These are phyloP conservation scores for Agriotes lineatus DNA, from an alignment of 2,888 invertebrate genomes.

Conservation along the genomic window DNA sequence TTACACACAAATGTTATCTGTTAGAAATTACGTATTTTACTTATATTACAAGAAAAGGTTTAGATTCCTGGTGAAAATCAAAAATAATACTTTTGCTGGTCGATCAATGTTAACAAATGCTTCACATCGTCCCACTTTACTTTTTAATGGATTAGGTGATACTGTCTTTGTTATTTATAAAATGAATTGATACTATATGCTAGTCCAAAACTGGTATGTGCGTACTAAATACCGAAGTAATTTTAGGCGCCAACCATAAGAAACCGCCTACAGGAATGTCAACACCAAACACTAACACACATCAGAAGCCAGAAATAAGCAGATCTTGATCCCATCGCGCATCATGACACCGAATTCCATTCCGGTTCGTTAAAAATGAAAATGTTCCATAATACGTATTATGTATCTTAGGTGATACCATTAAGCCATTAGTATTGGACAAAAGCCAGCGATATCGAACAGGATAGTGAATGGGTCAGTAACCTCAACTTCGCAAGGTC, in stretches of 20 bases:
- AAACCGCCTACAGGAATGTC: neutral
- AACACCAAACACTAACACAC: neutral
- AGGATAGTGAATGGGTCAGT: slow-evolving; percentile 27
- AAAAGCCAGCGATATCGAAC: slow-evolving; percentile 19
- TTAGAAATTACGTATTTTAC: too few relatives aligned
- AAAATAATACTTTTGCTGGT: too few relatives aligned
- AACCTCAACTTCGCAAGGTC: slow-evolving; percentile 30
- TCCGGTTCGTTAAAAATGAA: neutral
- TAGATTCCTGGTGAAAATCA: too few relatives aligned
- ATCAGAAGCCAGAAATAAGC: slow-evolving; percentile 4
- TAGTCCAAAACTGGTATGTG: neutral
- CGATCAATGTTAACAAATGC: too few relatives aligned
- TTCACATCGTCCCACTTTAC: too few relatives aligned
- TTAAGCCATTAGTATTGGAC: slow-evolving; percentile 30
- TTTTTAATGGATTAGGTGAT: too few relatives aligned
- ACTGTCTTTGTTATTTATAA: too few relatives aligned
- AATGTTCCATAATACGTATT: neutral
- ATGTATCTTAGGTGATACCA: slow-evolving; percentile 23
- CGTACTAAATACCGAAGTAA: neutral
- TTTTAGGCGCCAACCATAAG: neutral
- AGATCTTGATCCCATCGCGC: neutral
- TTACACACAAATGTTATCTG: too few relatives aligned
- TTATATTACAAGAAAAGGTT: too few relatives aligned
- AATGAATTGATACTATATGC: too few relatives aligned
- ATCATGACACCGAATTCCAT: slow-evolving; percentile 2